Base-by-base conservation (phyloP, 2,888 invertebrate species). In the Notodonta ziczac region DNA sequence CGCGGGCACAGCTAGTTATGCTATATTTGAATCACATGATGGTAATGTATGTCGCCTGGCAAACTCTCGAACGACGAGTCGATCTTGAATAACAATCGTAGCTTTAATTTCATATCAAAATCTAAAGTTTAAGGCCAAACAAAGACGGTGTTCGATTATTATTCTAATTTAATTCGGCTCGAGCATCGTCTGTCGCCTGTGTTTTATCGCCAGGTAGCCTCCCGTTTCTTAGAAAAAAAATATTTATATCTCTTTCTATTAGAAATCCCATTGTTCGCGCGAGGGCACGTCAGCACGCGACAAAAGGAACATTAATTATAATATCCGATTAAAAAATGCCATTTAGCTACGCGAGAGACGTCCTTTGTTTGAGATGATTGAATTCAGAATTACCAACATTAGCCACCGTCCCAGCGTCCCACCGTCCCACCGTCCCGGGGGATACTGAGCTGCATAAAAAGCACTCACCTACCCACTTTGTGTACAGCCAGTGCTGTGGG, bases 251-350 rank as follows among this genome's bases (percentile, higher is more conserved):
- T 93, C 88, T 87, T 86, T 91, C 90, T 92, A 93, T 91, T 90
- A 92, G 90, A 92, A 88, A 87, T 88, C 87, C 93, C 87, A 93
- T 93, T 93, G 93, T 93, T 93, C 89, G 90, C 88, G 90, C 91
- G 88, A 89, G 91, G 92, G 90, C 87, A 88, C 87, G 93, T 91
- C 93, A 93, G 90, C 92, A 91, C 93, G 93, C 89, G 92, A 91
- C 93, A 93, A 93, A 94, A 93, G 91, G 88, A 88, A 93, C 94
- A 94, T 94, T 94, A 94, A 94, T 94, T 94, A 94, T 94, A 94
- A 93, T 94, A 94, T 94, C 94, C 93, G 94, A 94, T 94, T 94
- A 93, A 93, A 94, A 80, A 94, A 93, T 87, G 88, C 88, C 91
- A 93, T 93, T 93, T 91, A 93, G 91, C 85, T 84, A 86, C 87